Evolutionary conservation across 92 coral and sea anemone species (phyloP), one percentile per base, ranked within the genome.

Genomic region (Ricordea florida): DNA sequence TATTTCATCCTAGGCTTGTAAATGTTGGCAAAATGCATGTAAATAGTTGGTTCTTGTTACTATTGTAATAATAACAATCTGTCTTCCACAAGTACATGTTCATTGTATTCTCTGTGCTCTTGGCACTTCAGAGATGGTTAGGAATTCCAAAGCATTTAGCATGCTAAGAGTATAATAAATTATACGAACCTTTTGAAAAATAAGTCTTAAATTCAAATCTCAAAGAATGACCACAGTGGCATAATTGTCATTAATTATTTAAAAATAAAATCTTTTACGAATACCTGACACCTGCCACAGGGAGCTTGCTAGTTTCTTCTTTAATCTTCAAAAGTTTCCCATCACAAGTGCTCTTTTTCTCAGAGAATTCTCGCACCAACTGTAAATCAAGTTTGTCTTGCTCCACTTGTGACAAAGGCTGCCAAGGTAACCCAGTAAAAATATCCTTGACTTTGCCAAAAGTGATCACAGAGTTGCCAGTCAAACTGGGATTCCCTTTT

Each of bases 261-360:
- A 27, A 53, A 23, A 31, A 49, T 49, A 50, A 25, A 41, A 41
- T 5, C 16, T 5, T 20, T 41, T 41, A n/a, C 47, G 51, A 13
- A 27, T 69, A 90, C 96, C 92, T 82, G 22, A 66, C 16, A 8
- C 34, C 59, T 14, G 92, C 83, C 21, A 80, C 96, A 41, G 96
- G 96, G 13, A 90, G 81, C 18, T 69, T 78, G 22, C 72, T 65
- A 5, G 89, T 78, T 50, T 57, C 69, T 28, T 83, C 89, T 17
- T 51, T 77, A 30, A 66, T 63, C 77, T 80, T 67, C 37, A 49
- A 59, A 53, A 60, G 42, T 34, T 41, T 35, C 23, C 71, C 41
- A 79, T 77, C 76, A 50, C 29, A 32, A 63, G 82, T 81, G 14
- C 43, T 65, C 33, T 76, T 83, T 10, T 59, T 26, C 18, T 72